phyloP scores from a whole-genome alignment of 1,140 invertebrate species.

The Penaeus chinensis region DNA sequence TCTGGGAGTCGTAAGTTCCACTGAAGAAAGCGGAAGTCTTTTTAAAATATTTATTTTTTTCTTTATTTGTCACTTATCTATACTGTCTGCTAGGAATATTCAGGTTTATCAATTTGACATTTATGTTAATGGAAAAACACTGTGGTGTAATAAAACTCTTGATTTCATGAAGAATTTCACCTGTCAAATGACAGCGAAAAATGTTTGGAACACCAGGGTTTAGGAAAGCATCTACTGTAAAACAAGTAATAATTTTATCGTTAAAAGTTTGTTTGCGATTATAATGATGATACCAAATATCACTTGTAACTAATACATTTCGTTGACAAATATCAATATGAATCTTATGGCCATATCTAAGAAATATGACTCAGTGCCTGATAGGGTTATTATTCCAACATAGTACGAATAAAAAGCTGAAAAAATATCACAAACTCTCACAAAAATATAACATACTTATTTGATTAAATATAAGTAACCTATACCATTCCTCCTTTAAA shows the following conservation, averaged over 20 bases:
- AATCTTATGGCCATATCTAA: too few species aligned
- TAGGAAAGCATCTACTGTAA: constrained; percentile 31
- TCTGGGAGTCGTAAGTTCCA: constrained; percentile 30
- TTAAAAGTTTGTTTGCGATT: too few species aligned
- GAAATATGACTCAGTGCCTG: too few species aligned
- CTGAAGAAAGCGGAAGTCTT: constrained; percentile 20
- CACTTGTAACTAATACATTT: too few species aligned
- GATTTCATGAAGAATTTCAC: constrained; percentile 4
- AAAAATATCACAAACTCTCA: too few species aligned
- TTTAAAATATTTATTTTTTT: constrained; percentile 15
- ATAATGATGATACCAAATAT: too few species aligned
- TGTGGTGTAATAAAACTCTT: background rate
- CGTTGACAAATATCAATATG: too few species aligned
- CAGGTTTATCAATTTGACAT: background rate
- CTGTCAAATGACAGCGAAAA: constrained; percentile 55
- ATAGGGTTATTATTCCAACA: too few species aligned
- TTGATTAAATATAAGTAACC: too few species aligned
- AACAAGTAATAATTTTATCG: background rate
- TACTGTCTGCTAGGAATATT: background rate
- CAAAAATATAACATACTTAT: too few species aligned
- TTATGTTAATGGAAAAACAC: background rate
- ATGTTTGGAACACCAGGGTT: constrained; percentile 51
- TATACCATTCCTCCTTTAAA: too few species aligned
- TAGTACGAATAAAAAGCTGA: too few species aligned
- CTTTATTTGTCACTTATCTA: background rate